A percentile compares a stretch with the other conserved stretches of the same genome.
These are phyloP conservation scores for Kryptolebias ocellatus DNA, from an alignment of 2,797 vertebrate species.

Conservation along the genomic window DNA sequence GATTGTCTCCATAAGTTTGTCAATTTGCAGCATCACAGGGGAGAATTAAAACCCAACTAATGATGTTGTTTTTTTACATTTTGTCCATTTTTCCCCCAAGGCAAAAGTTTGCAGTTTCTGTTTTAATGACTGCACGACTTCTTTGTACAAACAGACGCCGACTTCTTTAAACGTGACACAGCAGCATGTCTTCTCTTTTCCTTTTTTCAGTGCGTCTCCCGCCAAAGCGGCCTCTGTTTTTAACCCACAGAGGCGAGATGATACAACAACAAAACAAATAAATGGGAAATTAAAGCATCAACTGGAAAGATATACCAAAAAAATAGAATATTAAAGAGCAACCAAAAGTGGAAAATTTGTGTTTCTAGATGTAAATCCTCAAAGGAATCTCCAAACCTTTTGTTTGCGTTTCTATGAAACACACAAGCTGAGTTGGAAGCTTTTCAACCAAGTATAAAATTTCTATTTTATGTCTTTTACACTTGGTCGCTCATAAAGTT, in stretches of 20 bases:
- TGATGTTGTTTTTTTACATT: not conserved
- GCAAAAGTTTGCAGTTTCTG: constrained; percentile 1
- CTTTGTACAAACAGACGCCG: not conserved
- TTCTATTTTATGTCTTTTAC: too few species aligned
- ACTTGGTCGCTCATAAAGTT: too few species aligned
- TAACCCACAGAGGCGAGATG: not conserved
- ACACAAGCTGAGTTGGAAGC: too few species aligned
- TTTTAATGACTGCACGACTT: constrained; percentile 13
- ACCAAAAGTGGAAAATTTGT: too few species aligned
- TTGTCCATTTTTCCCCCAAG: constrained; percentile 6
- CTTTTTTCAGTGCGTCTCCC: constrained; percentile 18
- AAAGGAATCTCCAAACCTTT: too few species aligned
- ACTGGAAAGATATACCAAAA: too few species aligned
- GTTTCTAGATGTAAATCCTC: too few species aligned
- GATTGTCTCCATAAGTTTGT: too few species aligned
- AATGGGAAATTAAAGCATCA: not conserved
- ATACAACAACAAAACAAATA: not conserved
- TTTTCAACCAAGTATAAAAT: too few species aligned
- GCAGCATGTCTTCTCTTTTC: constrained; percentile 22
- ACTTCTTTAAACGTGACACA: constrained; percentile 15
- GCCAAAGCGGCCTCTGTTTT: not conserved
- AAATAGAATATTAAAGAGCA: too few species aligned
- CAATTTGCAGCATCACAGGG: not conserved
- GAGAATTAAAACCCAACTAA: constrained; percentile 40
- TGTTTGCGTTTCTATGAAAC: too few species aligned